These are phyloP conservation scores for Drosophila pullipes DNA, from an alignment of 2,888 invertebrate species.

Conservation along the genomic window DNA sequence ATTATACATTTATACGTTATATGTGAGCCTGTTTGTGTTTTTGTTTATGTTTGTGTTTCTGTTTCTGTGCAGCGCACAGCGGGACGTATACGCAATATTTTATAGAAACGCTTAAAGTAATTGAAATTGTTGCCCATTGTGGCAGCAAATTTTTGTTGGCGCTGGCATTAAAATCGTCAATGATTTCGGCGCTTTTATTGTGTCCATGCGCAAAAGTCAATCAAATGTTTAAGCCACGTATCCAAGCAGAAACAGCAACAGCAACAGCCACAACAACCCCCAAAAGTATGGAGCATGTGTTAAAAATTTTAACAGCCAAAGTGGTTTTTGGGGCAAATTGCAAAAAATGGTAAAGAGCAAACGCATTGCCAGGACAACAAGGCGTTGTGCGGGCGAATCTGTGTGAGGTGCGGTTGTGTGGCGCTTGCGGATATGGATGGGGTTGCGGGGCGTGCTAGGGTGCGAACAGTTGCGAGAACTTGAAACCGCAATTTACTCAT, in stretches of 20 bases:
- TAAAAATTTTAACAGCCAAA: slow-evolving; percentile 66
- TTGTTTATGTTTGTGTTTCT: slow-evolving; percentile 18
- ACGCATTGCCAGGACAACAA: slow-evolving; percentile 53
- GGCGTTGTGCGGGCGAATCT: slow-evolving; percentile 1
- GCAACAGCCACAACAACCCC: slow-evolving; percentile 18
- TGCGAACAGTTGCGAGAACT: slow-evolving; percentile 63
- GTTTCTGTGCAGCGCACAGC: slow-evolving; percentile 35
- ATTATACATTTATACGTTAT: slow-evolving; percentile 72
- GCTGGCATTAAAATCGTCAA: slow-evolving; percentile 55
- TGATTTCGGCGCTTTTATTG: slow-evolving; percentile 43
- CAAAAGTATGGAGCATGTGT: slow-evolving; percentile 61
- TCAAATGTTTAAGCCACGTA: slow-evolving; percentile 64
- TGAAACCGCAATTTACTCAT: slow-evolving; percentile 81
- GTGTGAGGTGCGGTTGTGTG: slow-evolving; percentile 10
- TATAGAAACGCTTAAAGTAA: slow-evolving; percentile 55
- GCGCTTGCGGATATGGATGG: slow-evolving; percentile 22
- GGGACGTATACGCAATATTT: slow-evolving; percentile 75
- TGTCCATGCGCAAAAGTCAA: slow-evolving; percentile 60
- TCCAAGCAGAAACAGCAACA: slow-evolving; percentile 38
- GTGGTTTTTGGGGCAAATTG: slow-evolving; percentile 56
- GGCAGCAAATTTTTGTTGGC: slow-evolving; percentile 18
- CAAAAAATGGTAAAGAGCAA: slow-evolving; percentile 61
- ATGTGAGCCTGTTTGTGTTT: slow-evolving; percentile 29
- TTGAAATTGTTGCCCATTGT: slow-evolving; percentile 44
- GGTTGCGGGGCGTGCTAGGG: not conserved